These are phyloP conservation scores for Trichosurus vulpecula DNA, from an alignment of 2,797 vertebrate species.

Conservation along the genomic window DNA sequence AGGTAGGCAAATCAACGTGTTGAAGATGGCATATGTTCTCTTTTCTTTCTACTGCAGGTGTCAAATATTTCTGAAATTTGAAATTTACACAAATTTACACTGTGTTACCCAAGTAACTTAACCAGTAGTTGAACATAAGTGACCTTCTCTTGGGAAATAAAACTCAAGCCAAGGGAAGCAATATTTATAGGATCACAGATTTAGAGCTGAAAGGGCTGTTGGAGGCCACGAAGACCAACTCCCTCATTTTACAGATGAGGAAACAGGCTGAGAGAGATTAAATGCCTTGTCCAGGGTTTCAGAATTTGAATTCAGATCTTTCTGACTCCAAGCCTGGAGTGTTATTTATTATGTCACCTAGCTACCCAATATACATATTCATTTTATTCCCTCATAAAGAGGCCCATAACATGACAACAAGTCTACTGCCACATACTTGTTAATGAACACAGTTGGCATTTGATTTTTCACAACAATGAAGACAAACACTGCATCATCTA, in stretches of 20 bases:
- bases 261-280: neutral
- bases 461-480: constrained; percentile 18
- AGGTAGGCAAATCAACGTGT: neutral
- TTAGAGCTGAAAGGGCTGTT: neutral
- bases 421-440: constrained; percentile 7
- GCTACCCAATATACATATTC: neutral
- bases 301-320: neutral
- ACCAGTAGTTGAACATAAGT: constrained; percentile 53
- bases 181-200: neutral
- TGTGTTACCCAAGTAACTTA: constrained; percentile 48
- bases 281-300: neutral
- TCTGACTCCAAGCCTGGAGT: neutral
- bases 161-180: constrained; percentile 54
- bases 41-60: constrained; percentile 45
- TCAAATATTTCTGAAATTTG: constrained; percentile 36
- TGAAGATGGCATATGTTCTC: constrained; percentile 1
- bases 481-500: constrained; percentile 24
- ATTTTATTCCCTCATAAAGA: constrained; percentile 25
- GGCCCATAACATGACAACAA: constrained; percentile 28
- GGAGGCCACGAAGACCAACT: neutral
- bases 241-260: neutral
- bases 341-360: neutral
- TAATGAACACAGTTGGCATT: constrained; percentile 15
- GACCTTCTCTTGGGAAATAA: constrained; percentile 64
- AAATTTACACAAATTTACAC: constrained; percentile 22